Conservation (phyloP, 2,888 invertebrate genomes). For the Rosalia funebris region DNA sequence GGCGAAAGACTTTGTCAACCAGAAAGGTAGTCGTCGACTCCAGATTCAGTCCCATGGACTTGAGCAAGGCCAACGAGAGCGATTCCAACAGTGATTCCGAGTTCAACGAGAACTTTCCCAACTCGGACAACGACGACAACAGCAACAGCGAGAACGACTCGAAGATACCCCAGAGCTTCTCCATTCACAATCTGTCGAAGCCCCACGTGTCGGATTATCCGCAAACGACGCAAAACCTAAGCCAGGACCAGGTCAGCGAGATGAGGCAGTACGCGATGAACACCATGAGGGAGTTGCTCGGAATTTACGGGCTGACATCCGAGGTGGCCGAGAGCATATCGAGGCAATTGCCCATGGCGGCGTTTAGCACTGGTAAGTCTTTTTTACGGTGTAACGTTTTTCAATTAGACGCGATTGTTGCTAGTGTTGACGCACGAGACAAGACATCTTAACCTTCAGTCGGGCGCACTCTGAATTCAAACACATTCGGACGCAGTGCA, state of each 20-base stretch:
- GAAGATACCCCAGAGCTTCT: constrained; percentile 61
- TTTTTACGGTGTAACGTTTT: not conserved
- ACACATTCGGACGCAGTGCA: too few relatives aligned
- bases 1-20: constrained; percentile 57
- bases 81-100: constrained; percentile 56
- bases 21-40: constrained; percentile 52
- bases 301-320: constrained; percentile 79
- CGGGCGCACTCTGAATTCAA: too few relatives aligned
- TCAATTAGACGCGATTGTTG: not conserved
- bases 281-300: constrained; percentile 81
- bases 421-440: not conserved
- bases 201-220: constrained; percentile 57
- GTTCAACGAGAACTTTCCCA: constrained; percentile 52
- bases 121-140: constrained; percentile 64
- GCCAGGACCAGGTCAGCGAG: constrained; percentile 64
- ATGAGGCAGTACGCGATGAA: constrained; percentile 82
- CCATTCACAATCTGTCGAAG: constrained; percentile 62
- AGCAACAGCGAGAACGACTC: constrained; percentile 51
- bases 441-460: not conserved
- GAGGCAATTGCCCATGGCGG: constrained; percentile 76
- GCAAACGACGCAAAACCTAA: constrained; percentile 57
- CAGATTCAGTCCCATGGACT: constrained; percentile 59
- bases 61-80: constrained; percentile 60
- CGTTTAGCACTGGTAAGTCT: constrained; percentile 73
- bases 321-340: constrained; percentile 78